A percentile compares a stretch with the other conserved stretches of the same genome.
Evolutionary conservation across 2,888 invertebrate species (phyloP).

Genomic region (Leptopterna dolabrata): DNA sequence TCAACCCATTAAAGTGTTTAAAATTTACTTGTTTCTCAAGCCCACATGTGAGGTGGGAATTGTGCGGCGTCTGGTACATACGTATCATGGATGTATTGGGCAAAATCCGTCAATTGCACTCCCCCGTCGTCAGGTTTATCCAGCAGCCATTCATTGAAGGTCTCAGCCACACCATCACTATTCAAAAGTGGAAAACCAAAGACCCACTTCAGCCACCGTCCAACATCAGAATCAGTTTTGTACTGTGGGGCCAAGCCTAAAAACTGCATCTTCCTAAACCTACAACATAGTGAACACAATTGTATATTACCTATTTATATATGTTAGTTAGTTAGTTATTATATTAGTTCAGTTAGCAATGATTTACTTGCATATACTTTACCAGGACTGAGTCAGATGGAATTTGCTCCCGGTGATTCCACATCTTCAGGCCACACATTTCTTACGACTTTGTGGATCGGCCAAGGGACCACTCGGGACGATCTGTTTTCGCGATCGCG

Average conservation of each 20-base stretch:
- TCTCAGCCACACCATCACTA: too few species aligned
- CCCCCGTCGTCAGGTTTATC: too few species aligned
- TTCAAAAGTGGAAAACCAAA: not conserved
- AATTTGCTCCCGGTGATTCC: not conserved
- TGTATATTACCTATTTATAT: not conserved
- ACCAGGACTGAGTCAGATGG: not conserved
- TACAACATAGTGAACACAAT: not conserved
- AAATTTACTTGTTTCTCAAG: too few species aligned
- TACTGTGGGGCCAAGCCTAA: not conserved
- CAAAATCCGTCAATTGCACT: too few species aligned
- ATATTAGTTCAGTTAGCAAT: not conserved
- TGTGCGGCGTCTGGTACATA: too few species aligned
- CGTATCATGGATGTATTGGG: too few species aligned
- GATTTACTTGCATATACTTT: not conserved
- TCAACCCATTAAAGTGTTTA: too few species aligned
- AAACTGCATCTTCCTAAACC: too few species aligned
- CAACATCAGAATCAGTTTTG: slow-evolving; percentile 11
- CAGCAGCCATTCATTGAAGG: too few species aligned
- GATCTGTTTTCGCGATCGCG: not conserved
- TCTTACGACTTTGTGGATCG: too few species aligned
- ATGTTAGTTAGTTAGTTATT: not conserved
- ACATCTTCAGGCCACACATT: too few species aligned
- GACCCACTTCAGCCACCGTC: not conserved
- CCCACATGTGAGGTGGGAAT: too few species aligned
- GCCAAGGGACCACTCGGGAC: not conserved